phyloP scores from a whole-genome alignment of 2,113 vertebrate species.

The Oryctolagus cuniculus region mOryCun1.1 NC_091436.1:45336001-45336500 shows the following conservation, averaged over 20 bases:
- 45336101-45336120: neutral
- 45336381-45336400: neutral
- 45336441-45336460: neutral
- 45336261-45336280: neutral
- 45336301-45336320: conserved; percentile 37
- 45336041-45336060: neutral
- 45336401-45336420: neutral
- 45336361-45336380: neutral
- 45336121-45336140: conserved; percentile 36
- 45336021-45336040: conserved; percentile 9
- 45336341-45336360: neutral
- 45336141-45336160: neutral
- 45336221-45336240: neutral
- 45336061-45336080: conserved; percentile 11
- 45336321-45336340: neutral
- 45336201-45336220: conserved; percentile 18
- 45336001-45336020: conserved; percentile 49
- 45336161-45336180: conserved; percentile 60
- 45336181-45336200: conserved; percentile 21
- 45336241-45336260: conserved; percentile 43
- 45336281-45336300: conserved; percentile 42
- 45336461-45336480: neutral
- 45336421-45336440: neutral
- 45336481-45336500: neutral
- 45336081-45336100: neutral